Percentiles rank a stretch among this genome's conserved stretches.
Conservation (phyloP, 2,113 vertebrate species). For the Brienomyrus longianalis region DNA sequence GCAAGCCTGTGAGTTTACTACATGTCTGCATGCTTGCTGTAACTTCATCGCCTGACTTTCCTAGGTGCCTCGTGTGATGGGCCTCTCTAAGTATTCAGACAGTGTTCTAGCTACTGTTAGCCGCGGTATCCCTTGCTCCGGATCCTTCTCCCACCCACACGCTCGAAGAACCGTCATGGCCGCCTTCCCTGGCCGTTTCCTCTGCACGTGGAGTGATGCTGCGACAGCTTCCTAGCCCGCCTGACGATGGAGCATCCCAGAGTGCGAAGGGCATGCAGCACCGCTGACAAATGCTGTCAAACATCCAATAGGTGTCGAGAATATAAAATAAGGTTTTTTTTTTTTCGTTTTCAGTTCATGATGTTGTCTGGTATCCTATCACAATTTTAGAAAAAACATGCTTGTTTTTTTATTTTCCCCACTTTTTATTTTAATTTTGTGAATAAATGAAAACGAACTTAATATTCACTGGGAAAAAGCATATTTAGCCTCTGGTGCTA, state of each 20-base stretch:
- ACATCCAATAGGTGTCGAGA: not conserved
- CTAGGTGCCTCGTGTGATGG: not conserved
- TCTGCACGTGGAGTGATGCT: not conserved
- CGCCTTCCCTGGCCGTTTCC: not conserved
- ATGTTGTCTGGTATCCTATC: not conserved
- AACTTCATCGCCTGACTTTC: not conserved
- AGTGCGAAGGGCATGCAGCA: not conserved
- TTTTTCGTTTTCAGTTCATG: not conserved
- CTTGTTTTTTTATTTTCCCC: not conserved
- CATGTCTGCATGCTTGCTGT: not conserved
- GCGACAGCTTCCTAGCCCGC: not conserved
- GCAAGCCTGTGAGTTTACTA: not conserved
- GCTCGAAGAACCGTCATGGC: not conserved
- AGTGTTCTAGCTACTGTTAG: not conserved
- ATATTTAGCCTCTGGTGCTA: not conserved
- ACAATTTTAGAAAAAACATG: not conserved
- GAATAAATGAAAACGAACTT: not conserved
- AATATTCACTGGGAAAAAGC: not conserved
- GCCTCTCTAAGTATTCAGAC: not conserved
- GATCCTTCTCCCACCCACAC: not conserved
- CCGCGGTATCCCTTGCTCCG: not conserved
- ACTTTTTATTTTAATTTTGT: not conserved
- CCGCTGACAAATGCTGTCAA: not conserved
- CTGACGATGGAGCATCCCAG: not conserved
- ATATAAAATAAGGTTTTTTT: not conserved